These are phyloP conservation scores for Petrolisthes manimaculis DNA, from an alignment of 2,888 invertebrate genomes.

Conservation along the genomic window DNA sequence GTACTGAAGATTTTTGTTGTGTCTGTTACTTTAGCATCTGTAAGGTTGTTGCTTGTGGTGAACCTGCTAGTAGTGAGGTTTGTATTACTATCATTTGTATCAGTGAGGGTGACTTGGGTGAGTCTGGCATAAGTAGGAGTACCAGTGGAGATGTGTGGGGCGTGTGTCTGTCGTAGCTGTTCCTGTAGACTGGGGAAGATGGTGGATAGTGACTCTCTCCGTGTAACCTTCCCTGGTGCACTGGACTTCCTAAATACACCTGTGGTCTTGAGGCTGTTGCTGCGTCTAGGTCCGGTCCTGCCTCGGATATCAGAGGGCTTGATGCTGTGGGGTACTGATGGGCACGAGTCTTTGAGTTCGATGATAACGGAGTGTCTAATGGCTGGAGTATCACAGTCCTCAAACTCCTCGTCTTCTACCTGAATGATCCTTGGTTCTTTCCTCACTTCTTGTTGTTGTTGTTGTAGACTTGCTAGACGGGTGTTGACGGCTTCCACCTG, in stretches of 20 bases:
- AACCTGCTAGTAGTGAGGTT: too few relatives aligned
- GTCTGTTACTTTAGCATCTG: too few relatives aligned
- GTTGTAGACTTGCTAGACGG: slow-evolving; percentile 2
- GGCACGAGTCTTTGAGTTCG: slow-evolving; percentile 60
- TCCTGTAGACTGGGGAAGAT: slow-evolving; percentile 38
- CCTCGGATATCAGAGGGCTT: slow-evolving; percentile 38
- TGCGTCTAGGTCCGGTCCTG: slow-evolving; percentile 43
- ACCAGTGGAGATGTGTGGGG: neutral
- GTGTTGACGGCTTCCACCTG: slow-evolving; percentile 53
- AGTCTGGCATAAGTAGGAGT: neutral
- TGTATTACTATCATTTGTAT: neutral
- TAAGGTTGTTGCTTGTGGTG: too few relatives aligned
- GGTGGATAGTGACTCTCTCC: slow-evolving; percentile 35
- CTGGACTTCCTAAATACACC: slow-evolving; percentile 17
- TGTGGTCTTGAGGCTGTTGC: slow-evolving; percentile 43
- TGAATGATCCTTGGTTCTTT: slow-evolving; percentile 34
- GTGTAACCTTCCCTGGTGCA: slow-evolving; percentile 4
- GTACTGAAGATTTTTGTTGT: too few relatives aligned
- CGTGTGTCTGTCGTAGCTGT: neutral
- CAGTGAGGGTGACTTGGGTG: neutral
- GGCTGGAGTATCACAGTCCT: slow-evolving; percentile 58
- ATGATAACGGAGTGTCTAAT: slow-evolving; percentile 64
- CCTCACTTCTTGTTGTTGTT: neutral
- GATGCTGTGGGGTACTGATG: slow-evolving; percentile 32
- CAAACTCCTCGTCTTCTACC: slow-evolving; percentile 32